Evolutionary conservation across 2,113 vertebrate genomes (phyloP), one percentile per base, ranked within the genome.

Genomic region (Mesitornis unicolor): DNA sequence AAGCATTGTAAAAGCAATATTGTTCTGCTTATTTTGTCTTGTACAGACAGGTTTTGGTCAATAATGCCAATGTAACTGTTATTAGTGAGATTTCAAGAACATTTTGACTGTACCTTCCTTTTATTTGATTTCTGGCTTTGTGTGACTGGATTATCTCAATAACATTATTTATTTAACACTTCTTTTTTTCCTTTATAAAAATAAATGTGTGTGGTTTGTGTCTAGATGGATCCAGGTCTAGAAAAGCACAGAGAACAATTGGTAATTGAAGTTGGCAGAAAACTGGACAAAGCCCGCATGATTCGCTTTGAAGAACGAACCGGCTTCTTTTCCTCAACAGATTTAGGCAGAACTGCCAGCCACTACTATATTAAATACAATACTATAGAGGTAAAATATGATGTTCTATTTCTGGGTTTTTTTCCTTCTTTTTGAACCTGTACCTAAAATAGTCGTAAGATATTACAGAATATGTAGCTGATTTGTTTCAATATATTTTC

Each of bases 281-380:
- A 99, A 97, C 95, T 99, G 96, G 99, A 99, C 95, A 99, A 99
- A 97, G 99, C 99, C 54, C 98, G 98, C 38, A 99, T 99, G 99
- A 99, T 99, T 97, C 99, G 99, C 80, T 99, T 99, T 89, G 99
- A 99, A 92, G 99, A 99, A 83, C 98, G 99, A 81, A 99, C 99
- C 16, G 99, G 99, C 28, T 99, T 99, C 97, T 99, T 99, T 92
- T 99, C 98, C 64, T 99, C 99, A 47, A 99, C 99, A 7, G 99
- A 99, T 96, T 97, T 99, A 95, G 99, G 99, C 92, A 98, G 99
- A 97, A 99, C 99, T 3, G 98, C 99, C 90, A 99, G 99, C 93
- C 99, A 99, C 98, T 99, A 98, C 97, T 99, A 99, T 97, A 99
- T 99, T 97, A 99, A 98, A 95, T 99, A 99, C 96, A 99, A 98